Base-by-base conservation (phyloP, 1,140 invertebrate species). In the Bombus picipes region DNA sequence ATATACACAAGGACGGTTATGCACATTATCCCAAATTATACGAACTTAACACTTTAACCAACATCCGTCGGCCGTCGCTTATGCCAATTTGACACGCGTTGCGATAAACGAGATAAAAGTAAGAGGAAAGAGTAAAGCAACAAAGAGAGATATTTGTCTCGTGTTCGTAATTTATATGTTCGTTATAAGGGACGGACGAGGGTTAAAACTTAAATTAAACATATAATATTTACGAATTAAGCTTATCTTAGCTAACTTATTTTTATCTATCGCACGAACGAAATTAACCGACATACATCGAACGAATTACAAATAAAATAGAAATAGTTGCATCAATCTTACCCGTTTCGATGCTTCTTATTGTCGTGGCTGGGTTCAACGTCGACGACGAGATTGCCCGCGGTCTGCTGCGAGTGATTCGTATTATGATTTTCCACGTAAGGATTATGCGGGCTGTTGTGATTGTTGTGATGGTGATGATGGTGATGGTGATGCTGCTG, bases 301-400 rank as follows among this genome's bases (percentile, higher is more conserved):
- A 37, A 37, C 53, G 43, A 18, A 28, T 73, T 43, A 18, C 28
- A 73, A 41, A 72, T n/a, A 41, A 43, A 18, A 18, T 43, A 32
- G 28, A 77, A 59, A n/a, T 59, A 32, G 6, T 62, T 34, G 2
- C 12, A 53, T 34, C 10, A 43, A 10, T 86, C 89, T 94, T 90
- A 95, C 94, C 94, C 94, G 81, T 94, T 95, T 79, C 94, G 92
- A 37, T 94, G 90, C 86, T 94, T 95, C 74, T 95, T 95, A 91
- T 91, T 94, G 87, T 95, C 95, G 70, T 94, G 93, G 37, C 89
- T 90, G 4, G 92, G 77, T 81, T 95, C 94, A 62, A 94, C 87
- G 80, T 95, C 94, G 37, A 94, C 92, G 47, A 94, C 90, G 77
- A 94, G 90, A n/a, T 91, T 87, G 28, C 92, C 87, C 12, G 87